phyloP scores from a whole-genome alignment of 2,888 invertebrate species.

The Nasonovia ribisnigri region DNA sequence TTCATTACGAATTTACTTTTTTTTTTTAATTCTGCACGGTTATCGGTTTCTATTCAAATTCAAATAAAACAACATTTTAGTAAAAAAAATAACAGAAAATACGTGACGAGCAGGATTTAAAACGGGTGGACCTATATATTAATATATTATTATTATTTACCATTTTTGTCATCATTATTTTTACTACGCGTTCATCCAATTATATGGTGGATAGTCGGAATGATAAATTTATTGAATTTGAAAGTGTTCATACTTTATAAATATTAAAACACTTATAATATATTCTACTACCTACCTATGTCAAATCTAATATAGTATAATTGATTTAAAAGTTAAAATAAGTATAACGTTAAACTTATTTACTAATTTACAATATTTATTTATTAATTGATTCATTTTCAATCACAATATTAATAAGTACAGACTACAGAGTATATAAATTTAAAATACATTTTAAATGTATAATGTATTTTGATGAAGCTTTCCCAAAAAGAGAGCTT shows the following conservation, averaged over 20 bases:
- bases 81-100: neutral
- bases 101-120: neutral
- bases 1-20: neutral
- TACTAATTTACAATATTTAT: neutral
- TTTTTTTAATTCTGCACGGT: neutral
- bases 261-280: neutral
- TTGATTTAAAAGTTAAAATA: neutral
- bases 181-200: neutral
- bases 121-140: neutral
- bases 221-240: neutral
- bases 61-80: neutral
- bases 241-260: neutral
- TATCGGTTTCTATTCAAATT: neutral
- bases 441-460: neutral
- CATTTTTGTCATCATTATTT: neutral
- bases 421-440: neutral
- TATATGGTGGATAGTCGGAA: neutral
- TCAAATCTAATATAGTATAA: neutral
- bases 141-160: neutral
- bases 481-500: neutral
- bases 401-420: neutral
- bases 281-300: neutral
- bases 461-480: neutral
- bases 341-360: neutral
- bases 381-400: neutral